These are phyloP conservation scores for Escarpia spicata DNA, from an alignment of 2,888 invertebrate species.

Conservation along the genomic window DNA sequence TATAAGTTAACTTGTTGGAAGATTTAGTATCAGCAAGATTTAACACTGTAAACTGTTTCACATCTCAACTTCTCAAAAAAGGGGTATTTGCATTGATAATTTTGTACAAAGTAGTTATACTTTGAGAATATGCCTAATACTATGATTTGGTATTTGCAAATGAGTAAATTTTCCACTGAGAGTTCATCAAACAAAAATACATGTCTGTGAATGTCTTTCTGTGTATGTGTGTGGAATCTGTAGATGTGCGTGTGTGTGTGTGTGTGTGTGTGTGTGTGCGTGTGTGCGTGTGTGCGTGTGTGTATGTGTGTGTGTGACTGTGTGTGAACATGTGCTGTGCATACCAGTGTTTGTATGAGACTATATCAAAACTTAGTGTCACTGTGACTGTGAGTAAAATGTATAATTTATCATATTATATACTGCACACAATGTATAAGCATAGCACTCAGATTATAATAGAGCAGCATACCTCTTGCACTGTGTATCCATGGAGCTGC, in stretches of 20 bases:
- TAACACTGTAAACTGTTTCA: background rate
- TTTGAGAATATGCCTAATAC: background rate
- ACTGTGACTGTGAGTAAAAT: background rate
- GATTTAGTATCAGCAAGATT: background rate
- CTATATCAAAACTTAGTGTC: background rate
- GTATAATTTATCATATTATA: background rate
- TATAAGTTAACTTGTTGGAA: too few relatives aligned
- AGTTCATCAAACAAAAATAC: background rate
- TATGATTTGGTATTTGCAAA: background rate
- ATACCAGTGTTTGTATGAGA: background rate
- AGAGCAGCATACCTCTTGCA: conserved; percentile 26
- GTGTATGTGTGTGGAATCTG: background rate
- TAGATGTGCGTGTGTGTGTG: too few relatives aligned
- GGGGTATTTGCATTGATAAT: background rate
- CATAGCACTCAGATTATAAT: background rate
- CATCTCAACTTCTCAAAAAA: background rate
- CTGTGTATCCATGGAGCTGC: conserved; percentile 41
- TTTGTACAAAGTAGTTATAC: background rate
- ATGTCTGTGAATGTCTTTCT: background rate
- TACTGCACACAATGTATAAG: too few relatives aligned
- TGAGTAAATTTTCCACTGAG: background rate
- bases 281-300: background rate
- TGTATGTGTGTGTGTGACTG: background rate
- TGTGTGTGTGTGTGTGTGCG: too few relatives aligned
- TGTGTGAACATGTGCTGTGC: background rate